Evolutionary conservation across 1,140 invertebrate genomes (phyloP), one percentile per base, ranked within the genome.

Genomic region (Drosophila sucinea): DNA sequence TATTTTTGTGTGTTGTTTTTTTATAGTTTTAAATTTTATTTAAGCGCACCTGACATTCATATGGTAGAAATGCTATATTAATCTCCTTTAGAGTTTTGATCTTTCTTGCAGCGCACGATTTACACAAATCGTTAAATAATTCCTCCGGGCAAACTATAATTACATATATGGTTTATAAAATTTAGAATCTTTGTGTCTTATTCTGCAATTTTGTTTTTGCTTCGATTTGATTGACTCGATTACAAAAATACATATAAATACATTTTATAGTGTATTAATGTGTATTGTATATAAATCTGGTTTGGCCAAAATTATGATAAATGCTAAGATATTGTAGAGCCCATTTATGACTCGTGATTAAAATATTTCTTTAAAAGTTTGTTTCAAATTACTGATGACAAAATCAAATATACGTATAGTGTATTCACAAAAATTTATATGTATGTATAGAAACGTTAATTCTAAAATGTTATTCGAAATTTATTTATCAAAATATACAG

Each of bases 31-130:
- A 44, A 57, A 23, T 72, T 57, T 51, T 23, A 27, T 51, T 65
- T 73, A 70, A 74, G 75, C 93, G 92, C 94, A 98, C 98, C 97
- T 99, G 98, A 91, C 97, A 97, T 93, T 99, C 99, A 93, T 99
- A 99, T 77, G 99, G 99, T 89, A 99, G 95, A 94, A 99, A 99
- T 91, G 99, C 98, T 93, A 99, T 99, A 95, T 99, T 99, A 94
- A 99, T 99, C 94, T 99, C 99, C 95, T 99, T 99, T 91, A 99
- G 94, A 64, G 98, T 99, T 95, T 99, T 99, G 92, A 99, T 98
- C 94, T 98, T 98, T 94, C 96, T 97, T 92, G 97, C 97, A 89
- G 96, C 96, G 76, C 96, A 95, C 89, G 98, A 99, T 94, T 99
- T 99, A 95, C 97, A 99, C 91, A 99, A 93, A 93, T 98, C 97